phyloP scores from a whole-genome alignment of 1,140 invertebrate species.

The Heliconius congener region DNA sequence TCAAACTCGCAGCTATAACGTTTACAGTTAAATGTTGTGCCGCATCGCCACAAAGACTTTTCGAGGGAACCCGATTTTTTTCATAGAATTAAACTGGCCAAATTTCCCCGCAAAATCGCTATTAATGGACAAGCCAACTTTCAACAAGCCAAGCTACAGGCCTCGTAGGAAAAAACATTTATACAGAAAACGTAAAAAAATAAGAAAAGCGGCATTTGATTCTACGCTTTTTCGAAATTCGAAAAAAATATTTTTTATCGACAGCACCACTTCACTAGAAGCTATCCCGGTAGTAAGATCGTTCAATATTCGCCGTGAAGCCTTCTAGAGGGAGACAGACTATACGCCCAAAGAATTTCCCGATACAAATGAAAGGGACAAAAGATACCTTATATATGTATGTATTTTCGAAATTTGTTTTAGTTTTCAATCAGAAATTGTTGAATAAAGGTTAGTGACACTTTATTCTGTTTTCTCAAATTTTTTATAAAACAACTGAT shows the following conservation, averaged over 20 bases:
- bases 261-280: conserved; percentile 21
- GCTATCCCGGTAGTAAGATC: conserved; percentile 45
- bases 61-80: too few species aligned
- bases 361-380: conserved; percentile 21
- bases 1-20: too few species aligned
- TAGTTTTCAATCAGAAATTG: conserved; percentile 16
- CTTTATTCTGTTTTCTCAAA: background rate
- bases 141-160: too few species aligned
- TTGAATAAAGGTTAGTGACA: background rate
- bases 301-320: conserved; percentile 47
- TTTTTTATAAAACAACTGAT: background rate
- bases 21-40: too few species aligned
- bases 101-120: too few species aligned
- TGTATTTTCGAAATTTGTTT: conserved; percentile 15
- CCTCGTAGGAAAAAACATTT: too few species aligned
- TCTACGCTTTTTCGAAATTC: too few species aligned
- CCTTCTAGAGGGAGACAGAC: conserved; percentile 36
- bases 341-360: conserved; percentile 13
- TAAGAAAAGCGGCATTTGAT: too few species aligned
- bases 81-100: too few species aligned
- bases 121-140: too few species aligned
- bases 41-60: too few species aligned
- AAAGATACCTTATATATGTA: conserved; percentile 1
- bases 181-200: too few species aligned
- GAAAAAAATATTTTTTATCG: background rate